Percentiles rank a stretch among this genome's conserved stretches.
These are phyloP conservation scores for Ischnura elegans DNA, from an alignment of 2,888 invertebrate species.

Conservation along the genomic window DNA sequence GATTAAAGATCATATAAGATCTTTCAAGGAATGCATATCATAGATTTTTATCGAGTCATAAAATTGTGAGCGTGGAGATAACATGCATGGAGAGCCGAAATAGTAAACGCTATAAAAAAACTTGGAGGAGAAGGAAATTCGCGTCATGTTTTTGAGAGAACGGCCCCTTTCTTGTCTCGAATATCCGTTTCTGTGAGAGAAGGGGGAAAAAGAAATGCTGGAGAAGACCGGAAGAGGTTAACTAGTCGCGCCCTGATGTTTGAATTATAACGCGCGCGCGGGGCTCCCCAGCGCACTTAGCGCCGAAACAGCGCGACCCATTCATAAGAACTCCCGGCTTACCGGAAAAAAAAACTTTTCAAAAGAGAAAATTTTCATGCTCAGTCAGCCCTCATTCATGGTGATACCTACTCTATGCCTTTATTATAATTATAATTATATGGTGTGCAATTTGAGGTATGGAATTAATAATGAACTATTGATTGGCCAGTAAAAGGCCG, in stretches of 20 bases:
- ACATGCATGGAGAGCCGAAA: not conserved
- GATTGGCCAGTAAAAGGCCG: no score
- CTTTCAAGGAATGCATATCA: not conserved
- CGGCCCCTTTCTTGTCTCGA: constrained; percentile 4
- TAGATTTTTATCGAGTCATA: not conserved
- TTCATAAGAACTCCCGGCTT: no score
- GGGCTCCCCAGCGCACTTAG: not conserved
- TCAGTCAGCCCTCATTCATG: no score
- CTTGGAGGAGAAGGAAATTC: not conserved
- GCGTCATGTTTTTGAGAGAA: not conserved
- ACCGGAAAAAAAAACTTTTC: no score
- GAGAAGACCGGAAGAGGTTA: not conserved
- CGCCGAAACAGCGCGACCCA: not conserved
- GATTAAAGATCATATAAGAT: no score
- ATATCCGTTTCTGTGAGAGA: not conserved
- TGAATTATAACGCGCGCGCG: not conserved
- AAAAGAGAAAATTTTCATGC: no score
- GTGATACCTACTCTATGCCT: no score
- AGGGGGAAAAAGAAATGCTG: not conserved
- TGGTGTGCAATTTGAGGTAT: no score
- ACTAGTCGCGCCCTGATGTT: not conserved
- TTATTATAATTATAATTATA: no score
- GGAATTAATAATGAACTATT: no score
- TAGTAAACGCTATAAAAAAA: no score
- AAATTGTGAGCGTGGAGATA: not conserved